A percentile compares a stretch with the other conserved stretches of the same genome.
Conservation (phyloP, 2,888 invertebrate species). For the Tetropium fuscum region DNA sequence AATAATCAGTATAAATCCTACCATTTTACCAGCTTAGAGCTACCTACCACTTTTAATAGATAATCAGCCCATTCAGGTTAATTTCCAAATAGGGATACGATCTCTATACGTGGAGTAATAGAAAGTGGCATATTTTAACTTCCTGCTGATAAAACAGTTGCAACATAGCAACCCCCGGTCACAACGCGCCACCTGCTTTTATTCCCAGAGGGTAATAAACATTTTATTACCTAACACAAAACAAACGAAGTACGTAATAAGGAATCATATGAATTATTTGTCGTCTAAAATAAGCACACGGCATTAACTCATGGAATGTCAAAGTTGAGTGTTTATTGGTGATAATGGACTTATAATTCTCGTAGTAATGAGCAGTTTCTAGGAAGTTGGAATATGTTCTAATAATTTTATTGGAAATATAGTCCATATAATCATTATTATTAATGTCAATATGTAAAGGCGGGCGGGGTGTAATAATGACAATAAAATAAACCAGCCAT, state of each 20-base stretch:
- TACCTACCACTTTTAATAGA: no score
- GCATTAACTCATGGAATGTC: background rate
- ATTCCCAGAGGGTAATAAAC: slow-evolving; percentile 14
- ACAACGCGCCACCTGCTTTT: slow-evolving; percentile 14
- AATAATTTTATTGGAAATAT: no score
- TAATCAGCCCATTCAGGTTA: no score
- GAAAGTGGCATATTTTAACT: background rate
- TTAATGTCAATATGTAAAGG: no score
- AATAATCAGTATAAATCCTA: no score
- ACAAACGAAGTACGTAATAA: slow-evolving; percentile 11
- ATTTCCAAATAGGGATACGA: no score
- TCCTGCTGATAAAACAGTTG: slow-evolving; percentile 9
- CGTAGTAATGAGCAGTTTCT: no score
- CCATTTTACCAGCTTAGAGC: no score
- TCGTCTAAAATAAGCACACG: background rate
- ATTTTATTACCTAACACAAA: slow-evolving; percentile 9
- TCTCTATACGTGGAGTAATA: background rate
- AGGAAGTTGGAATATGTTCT: no score
- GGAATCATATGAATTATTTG: slow-evolving; percentile 8
- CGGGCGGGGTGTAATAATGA: no score
- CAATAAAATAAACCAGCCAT: no score
- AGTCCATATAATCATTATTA: no score
- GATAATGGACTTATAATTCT: slow-evolving; percentile 1
- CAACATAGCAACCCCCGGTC: slow-evolving; percentile 3
- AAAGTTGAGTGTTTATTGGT: slow-evolving; percentile 9